Conservation (phyloP, 2,113 vertebrate genomes). For the Arothron firmamentum region DNA sequence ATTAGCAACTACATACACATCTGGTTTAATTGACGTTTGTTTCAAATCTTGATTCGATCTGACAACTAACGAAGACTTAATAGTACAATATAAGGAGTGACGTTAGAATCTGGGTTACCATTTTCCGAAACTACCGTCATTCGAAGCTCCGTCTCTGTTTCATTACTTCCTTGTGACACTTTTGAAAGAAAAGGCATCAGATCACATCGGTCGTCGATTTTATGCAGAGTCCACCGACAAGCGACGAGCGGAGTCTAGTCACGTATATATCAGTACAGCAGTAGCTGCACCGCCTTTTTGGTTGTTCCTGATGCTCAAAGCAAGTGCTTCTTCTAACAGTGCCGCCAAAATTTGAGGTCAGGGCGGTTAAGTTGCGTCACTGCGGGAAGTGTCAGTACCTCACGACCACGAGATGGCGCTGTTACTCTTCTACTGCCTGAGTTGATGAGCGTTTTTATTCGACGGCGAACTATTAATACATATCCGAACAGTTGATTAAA, state of each 20-base stretch:
- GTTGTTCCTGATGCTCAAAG: rapidly evolving
- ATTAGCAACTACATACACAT: background rate
- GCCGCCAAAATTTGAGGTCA: conserved; percentile 62
- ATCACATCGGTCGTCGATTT: conserved; percentile 30
- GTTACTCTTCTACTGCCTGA: background rate
- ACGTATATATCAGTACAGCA: background rate
- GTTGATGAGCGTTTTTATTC: background rate
- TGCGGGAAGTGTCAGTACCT: background rate
- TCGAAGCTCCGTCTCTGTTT: background rate
- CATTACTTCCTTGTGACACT: conserved; percentile 40
- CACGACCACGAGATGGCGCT: conserved; percentile 18
- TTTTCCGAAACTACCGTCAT: background rate
- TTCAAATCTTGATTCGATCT: background rate
- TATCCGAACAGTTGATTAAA: too few species aligned
- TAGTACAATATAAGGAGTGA: background rate
- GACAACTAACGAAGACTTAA: background rate
- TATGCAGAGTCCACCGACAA: rapidly evolving
- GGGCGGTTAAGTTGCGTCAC: conserved; percentile 57
- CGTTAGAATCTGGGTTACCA: too few species aligned
- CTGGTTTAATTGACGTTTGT: background rate
- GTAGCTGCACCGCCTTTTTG: conserved; percentile 24
- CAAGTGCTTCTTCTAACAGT: background rate
- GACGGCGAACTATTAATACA: too few species aligned
- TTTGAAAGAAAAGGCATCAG: conserved; percentile 26
- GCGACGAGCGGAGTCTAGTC: background rate